phyloP scores from a whole-genome alignment of 2,797 vertebrate genomes.

The Schizopygopsis malacanthus region DNA sequence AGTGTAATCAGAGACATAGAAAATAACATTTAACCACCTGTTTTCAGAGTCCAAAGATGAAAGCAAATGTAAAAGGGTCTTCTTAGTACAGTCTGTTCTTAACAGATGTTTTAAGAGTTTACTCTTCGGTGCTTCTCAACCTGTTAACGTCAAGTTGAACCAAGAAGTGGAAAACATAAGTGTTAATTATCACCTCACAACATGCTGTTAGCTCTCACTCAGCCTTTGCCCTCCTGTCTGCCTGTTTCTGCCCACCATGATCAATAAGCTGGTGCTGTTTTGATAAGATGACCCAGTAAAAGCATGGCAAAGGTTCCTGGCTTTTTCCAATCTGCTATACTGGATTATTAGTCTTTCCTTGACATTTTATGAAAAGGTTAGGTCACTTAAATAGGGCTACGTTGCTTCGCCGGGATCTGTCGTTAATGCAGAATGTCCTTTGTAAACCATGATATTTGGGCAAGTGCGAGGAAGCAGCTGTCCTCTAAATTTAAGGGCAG shows the following conservation, averaged over 20 bases:
- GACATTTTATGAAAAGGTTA: conserved; percentile 72
- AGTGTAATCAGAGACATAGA: background rate
- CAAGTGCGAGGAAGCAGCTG: conserved; percentile 22
- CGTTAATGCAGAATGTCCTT: conserved; percentile 52
- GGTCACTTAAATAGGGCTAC: conserved; percentile 55
- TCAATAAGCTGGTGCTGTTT: conserved; percentile 41
- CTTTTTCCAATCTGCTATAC: conserved; percentile 49
- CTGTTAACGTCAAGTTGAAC: conserved; percentile 4
- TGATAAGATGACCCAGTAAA: conserved; percentile 59
- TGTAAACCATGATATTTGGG: conserved; percentile 59
- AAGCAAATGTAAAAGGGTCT: background rate
- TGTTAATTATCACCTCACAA: conserved; percentile 29
- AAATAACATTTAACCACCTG: background rate
- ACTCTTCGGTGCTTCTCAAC: background rate
- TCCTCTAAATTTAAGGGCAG: conserved; percentile 49
- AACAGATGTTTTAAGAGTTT: conserved; percentile 13
- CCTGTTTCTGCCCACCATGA: background rate
- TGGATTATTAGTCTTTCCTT: conserved; percentile 64
- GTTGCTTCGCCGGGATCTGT: conserved; percentile 26
- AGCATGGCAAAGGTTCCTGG: conserved; percentile 49
- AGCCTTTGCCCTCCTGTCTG: background rate
- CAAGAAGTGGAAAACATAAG: conserved; percentile 34
- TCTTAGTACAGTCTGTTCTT: background rate
- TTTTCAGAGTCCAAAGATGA: background rate
- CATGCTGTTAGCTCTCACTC: conserved; percentile 6